phyloP scores from a whole-genome alignment of 2,888 invertebrate species.

The Heliothis peltigera region DNA sequence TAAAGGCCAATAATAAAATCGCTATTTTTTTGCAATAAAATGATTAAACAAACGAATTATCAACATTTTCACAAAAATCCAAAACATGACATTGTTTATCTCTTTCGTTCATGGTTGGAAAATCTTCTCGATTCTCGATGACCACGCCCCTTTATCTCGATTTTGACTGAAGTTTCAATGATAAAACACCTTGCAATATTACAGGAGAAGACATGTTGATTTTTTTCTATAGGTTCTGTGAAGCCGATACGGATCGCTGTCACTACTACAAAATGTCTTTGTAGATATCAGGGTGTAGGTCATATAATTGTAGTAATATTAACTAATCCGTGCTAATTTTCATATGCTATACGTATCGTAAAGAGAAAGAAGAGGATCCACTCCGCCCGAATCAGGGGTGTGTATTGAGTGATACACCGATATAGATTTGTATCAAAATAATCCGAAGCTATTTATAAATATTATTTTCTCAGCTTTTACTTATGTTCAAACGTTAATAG shows the following conservation, averaged over 20 bases:
- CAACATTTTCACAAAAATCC: constrained; percentile 16
- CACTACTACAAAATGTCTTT: constrained; percentile 90
- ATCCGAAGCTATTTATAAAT: constrained; percentile 90
- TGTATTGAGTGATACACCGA: constrained; percentile 88
- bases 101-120: constrained; percentile 57
- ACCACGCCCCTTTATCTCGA: constrained; percentile 78
- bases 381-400: constrained; percentile 88
- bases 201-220: constrained; percentile 89
- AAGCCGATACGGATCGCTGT: constrained; percentile 90
- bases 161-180: constrained; percentile 80
- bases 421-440: constrained; percentile 90
- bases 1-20: background rate
- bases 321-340: constrained; percentile 86
- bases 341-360: constrained; percentile 80
- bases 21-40: background rate
- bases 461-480: constrained; percentile 90
- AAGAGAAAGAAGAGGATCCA: constrained; percentile 86
- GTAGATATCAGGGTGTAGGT: constrained; percentile 90
- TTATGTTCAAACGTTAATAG: constrained; percentile 90
- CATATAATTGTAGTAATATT: constrained; percentile 86
- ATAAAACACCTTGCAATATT: constrained; percentile 84
- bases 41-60: background rate
- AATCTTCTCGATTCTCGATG: constrained; percentile 67
- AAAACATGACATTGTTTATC: constrained; percentile 47
- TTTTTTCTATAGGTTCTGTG: constrained; percentile 89